Base-by-base conservation (phyloP, 2,797 vertebrate genomes). In the Spinus pinus region DNA sequence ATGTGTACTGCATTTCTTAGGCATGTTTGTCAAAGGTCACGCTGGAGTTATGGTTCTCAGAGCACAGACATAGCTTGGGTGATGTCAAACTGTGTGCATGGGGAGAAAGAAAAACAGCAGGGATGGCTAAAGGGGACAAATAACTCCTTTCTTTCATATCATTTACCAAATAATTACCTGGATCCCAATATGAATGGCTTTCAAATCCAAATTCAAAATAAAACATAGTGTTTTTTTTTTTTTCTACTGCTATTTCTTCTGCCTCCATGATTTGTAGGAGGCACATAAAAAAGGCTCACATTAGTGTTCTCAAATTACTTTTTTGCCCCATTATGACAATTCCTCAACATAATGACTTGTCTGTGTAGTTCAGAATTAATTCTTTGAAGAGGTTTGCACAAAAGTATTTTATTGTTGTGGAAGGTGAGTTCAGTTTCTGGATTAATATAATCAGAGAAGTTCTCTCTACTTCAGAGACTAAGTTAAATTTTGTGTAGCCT, bases 41-140 rank as follows among this genome's bases (percentile, higher is more conserved):
- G 0, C 14, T 30, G 53, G 33, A 51, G 17, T 75, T 81, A 41
- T 0, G 0, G 37, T 19, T 85, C 42, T 66, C 3, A 0, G 21
- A 73, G 18, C 51, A 33, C 24, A 67, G 49, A 20, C 20, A 5
- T 22, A 58, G 39, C 47, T 47, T 41, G 41, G 50, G 25, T 53
- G 24, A n/a, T 78, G 31, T 39, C 53, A 65, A 61, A 37, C 75
- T 87, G 11, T 33, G 19, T 46, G 50, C 0, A 0, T 12, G 5
- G 20, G 3, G 11, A 35, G 12, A 6, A 73, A 28, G 25, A 44
- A 33, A 41, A 90, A 17, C 44, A 60, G 22, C 23, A 33, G 41
- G 46, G 19, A 41, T 22, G 28, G 50, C 25, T 74, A 35, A 65
- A 33, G 14, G 15, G 35, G 2, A 30, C 7, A 61, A 56, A 44